These are phyloP conservation scores for Scaptomyza reducta DNA, from an alignment of 2,888 invertebrate species.

Conservation along the genomic window DNA sequence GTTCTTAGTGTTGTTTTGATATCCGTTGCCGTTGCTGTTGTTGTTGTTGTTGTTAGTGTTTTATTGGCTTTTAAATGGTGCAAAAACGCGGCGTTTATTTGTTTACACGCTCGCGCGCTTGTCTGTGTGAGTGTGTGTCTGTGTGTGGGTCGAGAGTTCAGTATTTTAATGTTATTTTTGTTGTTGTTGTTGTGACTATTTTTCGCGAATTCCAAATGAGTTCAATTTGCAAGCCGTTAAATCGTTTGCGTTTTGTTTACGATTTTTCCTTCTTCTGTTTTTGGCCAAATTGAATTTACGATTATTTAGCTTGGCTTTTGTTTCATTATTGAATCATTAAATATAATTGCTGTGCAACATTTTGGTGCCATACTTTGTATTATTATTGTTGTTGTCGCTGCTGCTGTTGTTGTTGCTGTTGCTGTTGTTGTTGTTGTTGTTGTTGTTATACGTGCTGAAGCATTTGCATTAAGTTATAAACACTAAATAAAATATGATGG, in stretches of 20 bases:
- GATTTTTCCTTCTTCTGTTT: slow-evolving; percentile 1
- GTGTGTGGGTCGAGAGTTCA: slow-evolving; percentile 29
- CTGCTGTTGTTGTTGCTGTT: not conserved
- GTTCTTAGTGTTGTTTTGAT: slow-evolving; percentile 8
- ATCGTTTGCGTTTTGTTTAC: slow-evolving; percentile 39
- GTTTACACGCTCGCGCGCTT: slow-evolving; percentile 9
- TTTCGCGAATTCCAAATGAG: not conserved
- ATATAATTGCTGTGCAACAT: slow-evolving; percentile 26
- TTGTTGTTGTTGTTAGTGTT: slow-evolving; percentile 9
- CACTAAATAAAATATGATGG: slow-evolving; percentile 9
- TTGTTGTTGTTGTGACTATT: not conserved
- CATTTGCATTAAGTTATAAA: slow-evolving; percentile 19
- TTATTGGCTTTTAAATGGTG: slow-evolving; percentile 57
- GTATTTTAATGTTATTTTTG: slow-evolving; percentile 11
- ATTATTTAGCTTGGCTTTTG: slow-evolving; percentile 25
- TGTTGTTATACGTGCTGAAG: slow-evolving; percentile 26
- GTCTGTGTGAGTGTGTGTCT: not conserved
- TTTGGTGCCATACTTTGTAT: slow-evolving; percentile 21
- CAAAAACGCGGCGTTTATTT: slow-evolving; percentile 22
- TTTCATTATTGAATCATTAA: slow-evolving; percentile 27
- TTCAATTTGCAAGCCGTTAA: slow-evolving; percentile 30
- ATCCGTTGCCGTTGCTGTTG: not conserved
- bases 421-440: slow-evolving; percentile 5
- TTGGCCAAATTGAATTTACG: slow-evolving; percentile 30
- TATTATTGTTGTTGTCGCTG: not conserved